Evolutionary conservation across 2,888 invertebrate genomes (phyloP), one percentile per base, ranked within the genome.

Genomic region (Girardia tigrina): DNA sequence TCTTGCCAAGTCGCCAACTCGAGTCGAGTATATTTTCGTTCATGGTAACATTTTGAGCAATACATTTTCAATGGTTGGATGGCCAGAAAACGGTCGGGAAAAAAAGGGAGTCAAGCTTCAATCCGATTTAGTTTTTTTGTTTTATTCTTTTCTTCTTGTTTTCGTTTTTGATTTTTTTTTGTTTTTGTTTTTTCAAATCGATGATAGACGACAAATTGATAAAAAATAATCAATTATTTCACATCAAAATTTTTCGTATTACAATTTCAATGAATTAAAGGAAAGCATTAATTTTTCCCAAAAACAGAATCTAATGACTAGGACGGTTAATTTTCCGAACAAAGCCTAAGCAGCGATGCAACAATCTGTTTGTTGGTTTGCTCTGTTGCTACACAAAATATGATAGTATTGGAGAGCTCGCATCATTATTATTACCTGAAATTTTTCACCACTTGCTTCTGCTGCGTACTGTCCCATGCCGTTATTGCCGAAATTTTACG

Each of bases 21-120:
- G 4, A 56, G 56, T 56, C 56, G 56, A 23, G 56, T 56, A 16
- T 56, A 56, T 56, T 56, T 56, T 56, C 56, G 56, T 56, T 56
- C 56, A 56, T 56, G 56, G 56, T 56, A 56, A 56, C 56, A 56
- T 56, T 56, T 56, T 56, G 56, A 56, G 56, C 56, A 56, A 56
- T 56, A 56, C 56, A 56, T 56, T 12, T 36, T 36, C 12, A n/a
- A 36, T 36, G 8, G 8, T 36, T n/a, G 56, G 56, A 20, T 23
- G n/a, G 23, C 6, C 36, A 20, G 8, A n/a, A n/a, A n/a, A n/a
- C n/a, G n/a, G n/a, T n/a, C n/a, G n/a, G n/a, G n/a, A n/a, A n/a
- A n/a, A n/a, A n/a, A n/a, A n/a, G n/a, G n/a, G n/a, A n/a, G n/a
- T n/a, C n/a, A n/a, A n/a, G n/a, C n/a, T n/a, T n/a, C n/a, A n/a